These are phyloP conservation scores for Menura novaehollandiae DNA, from an alignment of 2,113 vertebrate genomes.

Conservation along the genomic window DNA sequence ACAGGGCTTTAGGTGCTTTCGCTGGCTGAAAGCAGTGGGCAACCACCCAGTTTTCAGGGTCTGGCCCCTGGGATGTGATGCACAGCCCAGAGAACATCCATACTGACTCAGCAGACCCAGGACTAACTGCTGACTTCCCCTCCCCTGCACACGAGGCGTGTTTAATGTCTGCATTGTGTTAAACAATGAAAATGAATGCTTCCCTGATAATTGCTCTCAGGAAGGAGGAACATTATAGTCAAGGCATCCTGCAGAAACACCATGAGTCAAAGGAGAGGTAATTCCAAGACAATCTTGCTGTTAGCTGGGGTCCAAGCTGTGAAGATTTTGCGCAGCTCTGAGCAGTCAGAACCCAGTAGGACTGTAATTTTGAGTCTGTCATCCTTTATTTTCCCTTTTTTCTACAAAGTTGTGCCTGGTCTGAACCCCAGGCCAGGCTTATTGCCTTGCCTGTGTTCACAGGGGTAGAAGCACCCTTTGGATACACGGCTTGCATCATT, in stretches of 20 bases:
- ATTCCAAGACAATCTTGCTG: not conserved
- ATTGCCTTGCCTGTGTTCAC: not conserved
- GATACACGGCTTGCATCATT: not conserved
- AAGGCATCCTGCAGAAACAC: not conserved
- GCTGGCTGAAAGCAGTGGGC: not conserved
- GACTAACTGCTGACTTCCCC: not conserved
- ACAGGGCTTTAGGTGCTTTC: not conserved
- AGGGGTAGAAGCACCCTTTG: not conserved
- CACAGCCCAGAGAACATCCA: not conserved
- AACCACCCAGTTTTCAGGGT: not conserved
- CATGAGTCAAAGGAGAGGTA: conserved; percentile 34
- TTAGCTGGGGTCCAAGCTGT: not conserved
- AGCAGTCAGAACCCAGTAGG: not conserved
- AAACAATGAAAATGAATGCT: not conserved
- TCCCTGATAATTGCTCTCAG: not conserved
- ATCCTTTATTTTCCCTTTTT: not conserved
- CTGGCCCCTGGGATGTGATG: not conserved
- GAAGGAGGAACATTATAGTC: not conserved
- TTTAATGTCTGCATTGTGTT: not conserved
- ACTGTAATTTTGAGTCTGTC: not conserved
- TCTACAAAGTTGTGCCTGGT: not conserved
- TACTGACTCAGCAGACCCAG: not conserved
- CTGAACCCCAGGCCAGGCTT: not conserved
- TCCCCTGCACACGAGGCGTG: not conserved
- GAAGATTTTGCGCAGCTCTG: not conserved